These are phyloP conservation scores for Diplazon laetatorius DNA, from an alignment of 2,888 invertebrate species.

Conservation along the genomic window DNA sequence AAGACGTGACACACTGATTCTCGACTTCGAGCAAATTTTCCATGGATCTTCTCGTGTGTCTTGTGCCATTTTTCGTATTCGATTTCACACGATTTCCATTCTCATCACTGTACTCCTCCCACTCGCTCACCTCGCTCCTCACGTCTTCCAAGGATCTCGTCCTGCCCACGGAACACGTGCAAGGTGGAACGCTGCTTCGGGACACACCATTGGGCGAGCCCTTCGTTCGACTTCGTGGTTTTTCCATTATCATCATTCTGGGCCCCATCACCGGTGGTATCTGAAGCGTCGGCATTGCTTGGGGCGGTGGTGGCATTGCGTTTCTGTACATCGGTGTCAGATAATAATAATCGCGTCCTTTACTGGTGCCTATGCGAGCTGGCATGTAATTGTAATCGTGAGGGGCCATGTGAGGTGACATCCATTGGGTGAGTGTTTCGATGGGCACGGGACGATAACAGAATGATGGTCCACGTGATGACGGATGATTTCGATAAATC, in stretches of 20 bases:
- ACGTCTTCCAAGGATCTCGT: conserved; percentile 90
- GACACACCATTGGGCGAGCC: conserved; percentile 72
- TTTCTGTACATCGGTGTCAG: conserved; percentile 88
- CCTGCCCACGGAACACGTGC: conserved; percentile 85
- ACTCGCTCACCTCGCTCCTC: conserved; percentile 86
- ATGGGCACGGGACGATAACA: conserved; percentile 83
- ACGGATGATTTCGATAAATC: conserved; percentile 83
- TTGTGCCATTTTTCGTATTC: conserved; percentile 83
- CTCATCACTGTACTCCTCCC: conserved; percentile 86
- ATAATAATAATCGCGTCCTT: conserved; percentile 85
- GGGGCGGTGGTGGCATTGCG: conserved; percentile 85
- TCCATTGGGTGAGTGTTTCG: conserved; percentile 83
- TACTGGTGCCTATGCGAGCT: conserved; percentile 81
- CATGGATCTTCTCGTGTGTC: conserved; percentile 87
- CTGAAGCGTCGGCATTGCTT: conserved; percentile 66
- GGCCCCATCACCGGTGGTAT: conserved; percentile 73
- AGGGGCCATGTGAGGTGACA: conserved; percentile 83
- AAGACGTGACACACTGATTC: conserved; percentile 67
- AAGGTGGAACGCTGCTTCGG: conserved; percentile 80
- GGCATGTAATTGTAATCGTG: conserved; percentile 84
- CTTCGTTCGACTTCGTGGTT: conserved; percentile 73
- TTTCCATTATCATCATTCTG: conserved; percentile 79
- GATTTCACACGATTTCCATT: conserved; percentile 85
- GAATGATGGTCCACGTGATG: conserved; percentile 77
- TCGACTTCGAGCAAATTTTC: conserved; percentile 86